A percentile compares a stretch with the other conserved stretches of the same genome.
phyloP scores from a whole-genome alignment of 2,113 vertebrate species.

The Chloebia gouldiae region DNA sequence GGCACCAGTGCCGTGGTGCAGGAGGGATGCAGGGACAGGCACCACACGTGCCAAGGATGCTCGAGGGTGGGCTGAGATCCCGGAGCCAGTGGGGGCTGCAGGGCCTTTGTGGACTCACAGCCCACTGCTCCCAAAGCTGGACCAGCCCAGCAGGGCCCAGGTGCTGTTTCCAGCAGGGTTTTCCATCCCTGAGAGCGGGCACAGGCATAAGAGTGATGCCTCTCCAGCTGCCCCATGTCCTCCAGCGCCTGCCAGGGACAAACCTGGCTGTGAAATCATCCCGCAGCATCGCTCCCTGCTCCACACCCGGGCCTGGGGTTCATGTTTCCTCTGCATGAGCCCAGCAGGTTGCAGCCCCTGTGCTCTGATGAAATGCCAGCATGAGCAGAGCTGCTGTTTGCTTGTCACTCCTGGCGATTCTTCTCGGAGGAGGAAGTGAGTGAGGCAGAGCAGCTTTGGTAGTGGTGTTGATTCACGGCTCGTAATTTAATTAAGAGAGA shows the following conservation, averaged over 20 bases:
- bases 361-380: background rate
- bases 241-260: background rate
- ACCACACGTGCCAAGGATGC: rapidly evolving
- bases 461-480: background rate
- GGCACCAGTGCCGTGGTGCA: rapidly evolving
- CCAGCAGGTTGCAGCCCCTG: background rate
- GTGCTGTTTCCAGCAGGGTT: background rate
- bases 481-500: constrained; percentile 24
- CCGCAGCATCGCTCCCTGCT: background rate
- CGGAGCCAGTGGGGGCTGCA: rapidly evolving
- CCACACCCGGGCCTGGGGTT: too few species aligned
- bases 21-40: background rate
- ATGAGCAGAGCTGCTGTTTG: background rate
- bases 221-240: too few species aligned
- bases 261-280: background rate
- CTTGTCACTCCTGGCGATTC: rapidly evolving
- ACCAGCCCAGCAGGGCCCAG: background rate
- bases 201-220: background rate
- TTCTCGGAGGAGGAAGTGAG: background rate
- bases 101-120: rapidly evolving
- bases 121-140: background rate
- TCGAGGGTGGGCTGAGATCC: background rate
- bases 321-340: rapidly evolving
- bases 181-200: background rate
- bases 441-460: background rate